Evolutionary conservation across 2,113 vertebrate genomes (phyloP).

Genomic region (Phalacrocorax carbo): DNA sequence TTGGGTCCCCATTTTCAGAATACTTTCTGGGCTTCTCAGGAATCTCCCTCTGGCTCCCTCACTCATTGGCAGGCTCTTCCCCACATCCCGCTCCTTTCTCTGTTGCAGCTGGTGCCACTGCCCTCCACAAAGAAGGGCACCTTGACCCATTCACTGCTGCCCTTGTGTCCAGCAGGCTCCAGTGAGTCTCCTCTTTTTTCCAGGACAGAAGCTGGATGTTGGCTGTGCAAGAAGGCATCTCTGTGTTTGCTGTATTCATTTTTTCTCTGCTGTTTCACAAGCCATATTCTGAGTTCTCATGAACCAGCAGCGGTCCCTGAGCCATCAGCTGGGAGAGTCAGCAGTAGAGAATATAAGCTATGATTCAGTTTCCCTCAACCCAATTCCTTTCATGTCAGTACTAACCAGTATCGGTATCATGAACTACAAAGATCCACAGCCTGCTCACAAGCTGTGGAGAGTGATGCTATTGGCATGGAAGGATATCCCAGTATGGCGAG

Average conservation of each 20-base stretch:
- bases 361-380: background rate
- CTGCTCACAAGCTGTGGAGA: background rate
- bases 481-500: background rate
- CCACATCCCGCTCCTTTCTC: background rate
- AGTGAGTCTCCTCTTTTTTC: background rate
- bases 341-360: background rate
- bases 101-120: background rate
- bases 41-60: constrained; percentile 32
- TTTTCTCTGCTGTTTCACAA: background rate
- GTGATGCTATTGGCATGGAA: background rate
- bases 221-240: background rate
- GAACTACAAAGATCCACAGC: background rate
- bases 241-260: background rate
- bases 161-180: background rate
- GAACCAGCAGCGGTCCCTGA: background rate
- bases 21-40: constrained; percentile 57
- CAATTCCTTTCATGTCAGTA: background rate
- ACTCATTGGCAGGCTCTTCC: background rate
- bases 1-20: constrained; percentile 46
- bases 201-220: background rate
- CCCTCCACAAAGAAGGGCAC: background rate
- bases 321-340: background rate
- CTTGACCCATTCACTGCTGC: background rate
- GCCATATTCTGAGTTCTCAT: background rate
- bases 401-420: background rate